phyloP scores from a whole-genome alignment of 2,797 vertebrate genomes.

The Coregonus sp. region DNA sequence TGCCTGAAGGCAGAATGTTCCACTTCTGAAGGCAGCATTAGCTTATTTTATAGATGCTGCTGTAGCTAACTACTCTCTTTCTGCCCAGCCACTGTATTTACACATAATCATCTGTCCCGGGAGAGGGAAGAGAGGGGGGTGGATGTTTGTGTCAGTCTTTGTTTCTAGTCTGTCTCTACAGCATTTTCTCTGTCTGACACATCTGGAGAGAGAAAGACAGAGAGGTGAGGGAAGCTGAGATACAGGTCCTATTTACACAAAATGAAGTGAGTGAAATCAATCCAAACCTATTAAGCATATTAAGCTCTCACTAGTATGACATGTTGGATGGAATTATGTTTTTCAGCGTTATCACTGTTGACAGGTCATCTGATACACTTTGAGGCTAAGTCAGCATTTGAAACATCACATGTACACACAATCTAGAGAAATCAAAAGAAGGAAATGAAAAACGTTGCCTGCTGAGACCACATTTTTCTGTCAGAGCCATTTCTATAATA shows the following conservation, averaged over 20 bases:
- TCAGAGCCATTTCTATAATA: neutral
- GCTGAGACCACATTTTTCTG: neutral
- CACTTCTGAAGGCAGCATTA: neutral
- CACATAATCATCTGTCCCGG: neutral
- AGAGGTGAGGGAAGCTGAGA: no score
- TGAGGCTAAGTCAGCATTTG: neutral
- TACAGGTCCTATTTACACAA: neutral
- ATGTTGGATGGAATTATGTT: neutral
- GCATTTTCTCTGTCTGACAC: neutral
- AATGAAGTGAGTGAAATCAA: neutral
- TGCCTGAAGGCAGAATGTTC: slow-evolving; percentile 1
- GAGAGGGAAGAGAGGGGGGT: neutral
- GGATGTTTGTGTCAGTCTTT: neutral
- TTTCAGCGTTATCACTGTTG: neutral
- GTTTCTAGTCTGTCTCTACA: neutral
- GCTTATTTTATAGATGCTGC: neutral
- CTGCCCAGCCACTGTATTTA: slow-evolving; percentile 1
- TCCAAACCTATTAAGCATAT: neutral
- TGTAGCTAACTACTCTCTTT: neutral
- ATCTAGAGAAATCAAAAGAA: neutral
- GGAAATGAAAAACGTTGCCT: neutral
- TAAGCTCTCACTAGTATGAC: neutral
- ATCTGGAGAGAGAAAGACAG: neutral
- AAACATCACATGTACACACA: neutral
- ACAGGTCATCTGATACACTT: neutral